phyloP scores from a whole-genome alignment of 2,888 invertebrate species.

The Stenichneumon culpator region DNA sequence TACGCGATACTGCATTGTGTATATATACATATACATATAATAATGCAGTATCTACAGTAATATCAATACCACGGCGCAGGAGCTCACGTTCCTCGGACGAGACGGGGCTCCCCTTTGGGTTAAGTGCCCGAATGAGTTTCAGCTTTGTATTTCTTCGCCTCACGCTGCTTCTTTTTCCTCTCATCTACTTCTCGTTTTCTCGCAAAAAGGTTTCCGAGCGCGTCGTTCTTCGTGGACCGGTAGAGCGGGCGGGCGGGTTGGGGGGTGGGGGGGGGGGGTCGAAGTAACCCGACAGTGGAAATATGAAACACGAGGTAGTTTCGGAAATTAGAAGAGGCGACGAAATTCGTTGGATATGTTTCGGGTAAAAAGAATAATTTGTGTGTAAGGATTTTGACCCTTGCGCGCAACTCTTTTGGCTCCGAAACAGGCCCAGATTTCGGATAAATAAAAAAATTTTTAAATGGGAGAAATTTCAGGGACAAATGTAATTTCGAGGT shows the following conservation, averaged over 20 bases:
- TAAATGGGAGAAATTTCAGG: no score
- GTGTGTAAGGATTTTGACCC: no score
- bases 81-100: neutral
- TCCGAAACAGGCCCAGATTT: no score
- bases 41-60: conserved; percentile 4
- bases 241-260: no score
- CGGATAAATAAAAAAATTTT: no score
- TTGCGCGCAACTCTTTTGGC: no score
- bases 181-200: conserved; percentile 13
- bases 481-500: no score
- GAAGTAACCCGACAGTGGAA: conserved; percentile 1
- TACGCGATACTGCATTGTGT: conserved; percentile 2
- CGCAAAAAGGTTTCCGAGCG: conserved; percentile 14
- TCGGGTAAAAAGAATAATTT: neutral
- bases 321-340: neutral
- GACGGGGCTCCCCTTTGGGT: neutral
- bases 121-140: conserved; percentile 58
- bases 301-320: neutral
- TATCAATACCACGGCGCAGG: neutral
- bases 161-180: conserved; percentile 2
- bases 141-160: conserved; percentile 52
- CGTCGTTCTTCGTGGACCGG: neutral
- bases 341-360: conserved; percentile 4
- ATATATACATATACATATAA: neutral
- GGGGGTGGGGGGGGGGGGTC: neutral